Evolutionary conservation across 2,888 invertebrate species (phyloP).

Genomic region (Aphrophora alni): DNA sequence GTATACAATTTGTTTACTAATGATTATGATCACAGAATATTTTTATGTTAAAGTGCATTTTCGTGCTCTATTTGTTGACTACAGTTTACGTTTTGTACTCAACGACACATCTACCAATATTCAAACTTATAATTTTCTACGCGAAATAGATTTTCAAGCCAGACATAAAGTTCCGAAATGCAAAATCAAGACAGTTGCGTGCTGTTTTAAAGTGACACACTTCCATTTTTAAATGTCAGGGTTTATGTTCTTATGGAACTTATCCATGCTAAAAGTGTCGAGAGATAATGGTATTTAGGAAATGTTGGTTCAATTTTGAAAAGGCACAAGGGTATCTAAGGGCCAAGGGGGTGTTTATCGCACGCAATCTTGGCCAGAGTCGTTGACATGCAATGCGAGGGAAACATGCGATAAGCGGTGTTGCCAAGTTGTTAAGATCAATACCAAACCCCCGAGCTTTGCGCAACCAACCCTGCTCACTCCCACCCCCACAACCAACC

Average conservation of each 20-base stretch:
- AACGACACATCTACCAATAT: too few relatives aligned
- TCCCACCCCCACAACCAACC: background rate
- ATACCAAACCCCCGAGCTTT: background rate
- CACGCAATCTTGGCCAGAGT: background rate
- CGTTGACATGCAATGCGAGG: background rate
- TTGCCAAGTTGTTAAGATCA: conserved; percentile 2
- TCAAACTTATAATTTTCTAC: too few relatives aligned
- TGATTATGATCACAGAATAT: too few relatives aligned
- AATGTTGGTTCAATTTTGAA: background rate
- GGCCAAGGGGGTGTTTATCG: background rate
- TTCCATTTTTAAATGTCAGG: background rate
- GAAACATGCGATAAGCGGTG: background rate
- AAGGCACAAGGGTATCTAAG: background rate
- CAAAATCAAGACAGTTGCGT: background rate
- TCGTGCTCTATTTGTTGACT: too few relatives aligned
- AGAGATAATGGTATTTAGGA: background rate
- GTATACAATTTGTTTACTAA: too few relatives aligned
- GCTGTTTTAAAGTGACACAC: background rate
- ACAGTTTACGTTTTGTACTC: too few relatives aligned
- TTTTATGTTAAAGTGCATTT: too few relatives aligned
- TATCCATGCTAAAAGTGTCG: background rate
- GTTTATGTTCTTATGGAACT: background rate
- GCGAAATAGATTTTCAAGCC: too few relatives aligned
- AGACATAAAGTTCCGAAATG: background rate
- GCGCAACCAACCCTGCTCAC: background rate